Conservation (phyloP, 2,113 vertebrate species). For the Felis chaus region DNA sequence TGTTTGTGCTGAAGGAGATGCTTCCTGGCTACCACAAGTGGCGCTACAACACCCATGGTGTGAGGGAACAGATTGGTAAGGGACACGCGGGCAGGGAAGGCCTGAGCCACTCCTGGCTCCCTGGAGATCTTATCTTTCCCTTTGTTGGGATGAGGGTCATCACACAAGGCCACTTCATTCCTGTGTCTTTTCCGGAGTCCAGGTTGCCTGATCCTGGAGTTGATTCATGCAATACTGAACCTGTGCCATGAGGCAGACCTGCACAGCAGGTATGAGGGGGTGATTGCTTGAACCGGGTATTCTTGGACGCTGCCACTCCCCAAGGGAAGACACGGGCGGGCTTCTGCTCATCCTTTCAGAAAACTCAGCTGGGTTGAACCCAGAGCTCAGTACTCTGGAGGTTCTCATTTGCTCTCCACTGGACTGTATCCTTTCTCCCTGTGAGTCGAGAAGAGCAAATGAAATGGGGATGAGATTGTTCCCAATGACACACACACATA, state of each 20-base stretch:
- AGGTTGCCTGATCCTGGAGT: constrained; percentile 96
- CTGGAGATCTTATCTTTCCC: background rate
- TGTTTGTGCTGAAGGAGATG: constrained; percentile 98
- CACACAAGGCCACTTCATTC: background rate
- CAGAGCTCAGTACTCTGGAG: background rate
- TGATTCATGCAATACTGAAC: constrained; percentile 97
- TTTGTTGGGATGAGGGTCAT: background rate
- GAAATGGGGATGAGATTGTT: background rate
- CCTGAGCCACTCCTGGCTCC: background rate
- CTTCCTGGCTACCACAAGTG: constrained; percentile 98
- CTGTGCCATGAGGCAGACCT: constrained; percentile 94
- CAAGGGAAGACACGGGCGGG: background rate
- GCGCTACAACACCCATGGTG: constrained; percentile 95
- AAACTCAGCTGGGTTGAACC: background rate
- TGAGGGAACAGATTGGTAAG: constrained; percentile 95
- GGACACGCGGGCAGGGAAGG: rapidly evolving
- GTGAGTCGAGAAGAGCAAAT: background rate
- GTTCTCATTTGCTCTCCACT: background rate
- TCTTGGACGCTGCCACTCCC: background rate
- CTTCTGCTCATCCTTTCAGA: background rate
- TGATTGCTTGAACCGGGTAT: background rate
- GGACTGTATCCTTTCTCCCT: background rate
- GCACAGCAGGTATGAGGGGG: constrained; percentile 87
- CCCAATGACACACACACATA: background rate
- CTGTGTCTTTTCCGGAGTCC: constrained; percentile 45